phyloP scores from a whole-genome alignment of 2,113 vertebrate species.

The Gulo gulo region DNA sequence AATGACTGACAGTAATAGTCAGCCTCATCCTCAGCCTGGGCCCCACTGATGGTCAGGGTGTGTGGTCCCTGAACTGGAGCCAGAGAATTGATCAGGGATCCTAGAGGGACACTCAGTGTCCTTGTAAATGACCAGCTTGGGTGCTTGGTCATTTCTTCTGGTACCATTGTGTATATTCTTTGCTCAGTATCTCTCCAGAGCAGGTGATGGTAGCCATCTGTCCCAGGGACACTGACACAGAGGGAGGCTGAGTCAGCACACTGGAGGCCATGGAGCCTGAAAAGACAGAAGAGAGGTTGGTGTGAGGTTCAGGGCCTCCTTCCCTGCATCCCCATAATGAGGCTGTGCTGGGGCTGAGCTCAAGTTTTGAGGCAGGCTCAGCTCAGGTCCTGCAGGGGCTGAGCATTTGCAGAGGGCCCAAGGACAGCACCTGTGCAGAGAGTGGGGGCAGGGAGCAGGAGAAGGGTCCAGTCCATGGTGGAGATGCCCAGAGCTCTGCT shows the following conservation, averaged over 20 bases:
- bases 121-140: fast-evolving
- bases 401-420: fast-evolving
- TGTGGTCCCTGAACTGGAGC: fast-evolving
- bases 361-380: neutral
- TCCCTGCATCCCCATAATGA: neutral
- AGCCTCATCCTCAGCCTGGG: fast-evolving
- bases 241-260: neutral
- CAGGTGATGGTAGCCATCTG: neutral
- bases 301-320: neutral
- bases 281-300: neutral
- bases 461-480: neutral
- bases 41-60: neutral
- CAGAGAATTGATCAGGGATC: neutral
- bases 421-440: neutral
- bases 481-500: neutral
- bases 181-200: too few species aligned
- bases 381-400: neutral
- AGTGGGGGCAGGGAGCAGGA: neutral
- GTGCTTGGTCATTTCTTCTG: neutral
- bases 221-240: fast-evolving
- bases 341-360: neutral
- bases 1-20: neutral
- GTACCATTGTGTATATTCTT: neutral
- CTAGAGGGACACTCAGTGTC: fast-evolving
- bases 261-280: neutral